Percentiles rank a stretch among this genome's conserved stretches.
Conservation (phyloP, 2,797 vertebrate species). For the Sternarchorhynchus goeldii region DNA sequence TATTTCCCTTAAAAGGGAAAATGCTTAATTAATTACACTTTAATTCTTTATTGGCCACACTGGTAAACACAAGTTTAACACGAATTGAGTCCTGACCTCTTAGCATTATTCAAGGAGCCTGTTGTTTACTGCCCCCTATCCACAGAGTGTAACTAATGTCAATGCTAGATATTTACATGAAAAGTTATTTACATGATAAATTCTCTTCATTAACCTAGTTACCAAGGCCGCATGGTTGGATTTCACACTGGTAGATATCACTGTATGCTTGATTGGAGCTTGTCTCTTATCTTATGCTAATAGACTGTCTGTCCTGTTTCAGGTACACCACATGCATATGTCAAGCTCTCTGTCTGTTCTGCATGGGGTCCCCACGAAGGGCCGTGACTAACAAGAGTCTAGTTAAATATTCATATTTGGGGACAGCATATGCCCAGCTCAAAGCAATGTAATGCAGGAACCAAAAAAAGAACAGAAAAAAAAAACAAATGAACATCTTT, state of each 20-base stretch:
- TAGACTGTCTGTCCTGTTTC: conserved; percentile 59
- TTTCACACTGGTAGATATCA: conserved; percentile 14
- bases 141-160: not conserved
- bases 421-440: conserved; percentile 40
- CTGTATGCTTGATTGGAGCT: conserved; percentile 22
- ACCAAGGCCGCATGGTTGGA: not conserved
- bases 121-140: not conserved
- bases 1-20: not conserved
- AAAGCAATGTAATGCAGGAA: conserved; percentile 29
- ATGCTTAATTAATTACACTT: not conserved
- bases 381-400: conserved; percentile 65
- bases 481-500: conserved; percentile 13
- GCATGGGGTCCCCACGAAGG: conserved; percentile 59
- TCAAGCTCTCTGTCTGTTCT: conserved; percentile 63
- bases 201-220: conserved; percentile 4
- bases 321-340: conserved; percentile 56
- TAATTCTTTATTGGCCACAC: not conserved
- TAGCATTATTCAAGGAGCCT: not conserved
- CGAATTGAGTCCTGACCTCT: too few relatives aligned
- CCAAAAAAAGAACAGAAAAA: not conserved
- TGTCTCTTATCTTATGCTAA: conserved; percentile 61
- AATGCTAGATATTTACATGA: not conserved
- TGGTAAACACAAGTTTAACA: not conserved
- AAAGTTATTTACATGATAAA: not conserved
- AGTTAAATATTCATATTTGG: conserved; percentile 69